Base-by-base conservation (phyloP, 1,140 invertebrate genomes). In the Alviniconcha marisindica region DNA sequence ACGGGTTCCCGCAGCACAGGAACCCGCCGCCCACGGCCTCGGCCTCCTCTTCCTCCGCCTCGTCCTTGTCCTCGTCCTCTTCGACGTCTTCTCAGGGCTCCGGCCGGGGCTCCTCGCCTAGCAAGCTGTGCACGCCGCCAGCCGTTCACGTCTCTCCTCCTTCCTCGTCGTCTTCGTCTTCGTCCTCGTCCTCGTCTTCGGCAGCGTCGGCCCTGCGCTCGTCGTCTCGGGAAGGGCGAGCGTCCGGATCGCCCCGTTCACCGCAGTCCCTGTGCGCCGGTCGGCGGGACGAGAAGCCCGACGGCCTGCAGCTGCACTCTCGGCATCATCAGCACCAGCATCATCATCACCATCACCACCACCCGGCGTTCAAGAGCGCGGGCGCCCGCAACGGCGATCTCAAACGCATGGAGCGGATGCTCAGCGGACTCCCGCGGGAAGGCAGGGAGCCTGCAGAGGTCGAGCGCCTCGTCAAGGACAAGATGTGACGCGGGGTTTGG, bases 331-430 rank as follows among this genome's bases (percentile, higher is more conserved):
- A 21, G 36, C 21, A 21, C 15, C 28, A n/a, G 24, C 31, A 12
- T 28, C 63, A 31, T 28, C 63, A 69, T 28, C 63, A 31, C n/a
- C 28, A 31, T 21, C 74, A 15, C 0, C 56, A 56, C n/a, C 38
- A 40, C 24, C 38, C 38, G 15, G 78, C 38, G 2, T 80, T 80
- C 78, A 66, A 66, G 48, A 69, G 36, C 78, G 28, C 38, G 31
- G 38, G 12, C 33, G 56, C 78, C 36, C 54, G 56, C 40, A 80
- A 38, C 78, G 60, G 54, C 2, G 78, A 80, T 1, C 78, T 80
- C 31, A 24, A 33, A 31, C 78, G 78, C 21, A 80, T 80, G 78
- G 78, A 80, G 78, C n/a, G 48, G 24, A 80, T 80, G 78, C 14
- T 80, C 44, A 66, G 56, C 24, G 78, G 78, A 28, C 56, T 80